Percentiles rank a stretch among this genome's conserved stretches.
Conservation (phyloP, 2,113 vertebrate genomes). For the Scalopus aquaticus region DNA sequence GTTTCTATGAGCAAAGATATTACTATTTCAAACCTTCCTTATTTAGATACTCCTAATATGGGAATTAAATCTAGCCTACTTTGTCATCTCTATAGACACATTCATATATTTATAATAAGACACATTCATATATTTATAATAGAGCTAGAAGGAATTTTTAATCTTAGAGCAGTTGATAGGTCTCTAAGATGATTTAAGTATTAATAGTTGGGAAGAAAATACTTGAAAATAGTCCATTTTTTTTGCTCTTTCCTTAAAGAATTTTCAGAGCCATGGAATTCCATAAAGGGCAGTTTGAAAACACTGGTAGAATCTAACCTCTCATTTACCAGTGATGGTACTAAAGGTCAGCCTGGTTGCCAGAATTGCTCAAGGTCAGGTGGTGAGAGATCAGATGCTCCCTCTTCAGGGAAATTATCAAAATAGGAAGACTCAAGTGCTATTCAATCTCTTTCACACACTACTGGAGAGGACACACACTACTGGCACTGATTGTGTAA, state of each 20-base stretch:
- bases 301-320: neutral
- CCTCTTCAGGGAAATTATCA: neutral
- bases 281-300: neutral
- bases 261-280: neutral
- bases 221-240: neutral
- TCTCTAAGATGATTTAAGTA: conserved; percentile 1
- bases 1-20: neutral
- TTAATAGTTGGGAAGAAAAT: neutral
- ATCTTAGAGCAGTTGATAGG: neutral
- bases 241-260: neutral
- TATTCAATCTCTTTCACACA: neutral
- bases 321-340: neutral
- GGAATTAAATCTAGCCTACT: neutral
- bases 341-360: neutral
- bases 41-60: neutral
- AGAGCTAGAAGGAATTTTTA: neutral
- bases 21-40: neutral
- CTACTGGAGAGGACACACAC: neutral
- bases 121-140: neutral
- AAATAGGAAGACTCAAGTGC: neutral
- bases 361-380: neutral
- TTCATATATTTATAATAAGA: neutral
- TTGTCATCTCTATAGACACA: neutral
- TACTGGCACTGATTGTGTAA: neutral
- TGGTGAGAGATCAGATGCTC: neutral